Base-by-base conservation (phyloP, 2,113 vertebrate species). In the Phocoena phocoena region DNA sequence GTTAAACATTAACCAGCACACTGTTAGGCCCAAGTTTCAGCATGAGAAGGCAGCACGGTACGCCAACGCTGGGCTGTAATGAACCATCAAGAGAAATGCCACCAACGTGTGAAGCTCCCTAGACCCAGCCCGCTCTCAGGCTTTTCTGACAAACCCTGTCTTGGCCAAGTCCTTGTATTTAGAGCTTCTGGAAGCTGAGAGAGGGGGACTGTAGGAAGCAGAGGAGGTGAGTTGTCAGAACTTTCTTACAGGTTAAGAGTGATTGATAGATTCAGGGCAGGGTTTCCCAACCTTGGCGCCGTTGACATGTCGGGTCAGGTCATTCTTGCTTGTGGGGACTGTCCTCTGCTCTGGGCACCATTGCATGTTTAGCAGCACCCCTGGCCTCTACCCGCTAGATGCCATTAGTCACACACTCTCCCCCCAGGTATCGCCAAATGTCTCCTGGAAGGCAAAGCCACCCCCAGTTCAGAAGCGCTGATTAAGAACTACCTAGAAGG, bases 21-120 rank as follows among this genome's bases (percentile, higher is more conserved):
- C 6, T 15, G 0, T 4, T 15, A 10, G 55, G 36, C 50, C 50
- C 2, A 21, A 11, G 33, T 8, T 5, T 13, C 80, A 2, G 20
- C 11, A 36, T 28, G 23, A 31, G 79, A 79, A 87, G 60, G 38
- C 20, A 28, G 44, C 8, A 9, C 4, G 18, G 25, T 1, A 3
- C 41, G 31, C 12, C 0, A 8, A 28, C 36, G 41, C 63, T 55
- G 76, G 13, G 21, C 31, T 3, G 3, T 25, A 26, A 38, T 0
- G 18, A 92, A n/a, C 38, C 47, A 3, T 26, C 63, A n/a, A 17
- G 84, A 60, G 63, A 77, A 76, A 86, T 23, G 85, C 12, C 62
- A 47, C 6, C 20, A 21, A 71, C 26, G 21, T 2, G 1, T 28
- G 25, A 44, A 21, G 23, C 63, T 38, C 55, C 33, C 23, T 2